Conservation (phyloP, 2,888 invertebrate genomes). For the Xestia c-nigrum region DNA sequence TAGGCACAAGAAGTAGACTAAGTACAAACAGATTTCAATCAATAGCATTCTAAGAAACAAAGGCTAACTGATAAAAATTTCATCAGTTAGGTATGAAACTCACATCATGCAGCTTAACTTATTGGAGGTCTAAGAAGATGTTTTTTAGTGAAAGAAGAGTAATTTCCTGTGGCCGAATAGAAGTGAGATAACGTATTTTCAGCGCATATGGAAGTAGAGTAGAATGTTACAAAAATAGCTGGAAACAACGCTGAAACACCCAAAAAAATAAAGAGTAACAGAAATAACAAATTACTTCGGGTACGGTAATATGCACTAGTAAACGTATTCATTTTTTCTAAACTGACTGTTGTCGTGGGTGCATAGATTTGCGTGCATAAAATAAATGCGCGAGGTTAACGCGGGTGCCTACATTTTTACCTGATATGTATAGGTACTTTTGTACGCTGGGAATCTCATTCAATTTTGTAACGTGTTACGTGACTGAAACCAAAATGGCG, state of each 20-base stretch:
- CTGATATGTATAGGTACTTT: background rate
- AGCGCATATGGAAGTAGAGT: slow-evolving; percentile 69
- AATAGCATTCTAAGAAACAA: background rate
- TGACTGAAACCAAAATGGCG: background rate
- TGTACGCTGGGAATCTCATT: background rate
- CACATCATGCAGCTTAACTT: slow-evolving; percentile 2
- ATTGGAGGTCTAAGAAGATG: slow-evolving; percentile 57
- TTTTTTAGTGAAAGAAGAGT: slow-evolving; percentile 50
- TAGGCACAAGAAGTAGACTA: background rate
- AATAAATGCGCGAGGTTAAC: background rate
- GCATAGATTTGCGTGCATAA: slow-evolving; percentile 59
- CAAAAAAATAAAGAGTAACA: slow-evolving; percentile 75
- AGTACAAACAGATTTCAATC: background rate
- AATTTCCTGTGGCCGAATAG: slow-evolving; percentile 63
- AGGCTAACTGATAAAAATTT: background rate
- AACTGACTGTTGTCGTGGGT: slow-evolving; percentile 41
- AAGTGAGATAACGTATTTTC: slow-evolving; percentile 80
- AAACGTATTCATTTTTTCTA: slow-evolving; percentile 43
- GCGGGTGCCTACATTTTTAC: too few species aligned
- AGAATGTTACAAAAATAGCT: slow-evolving; percentile 79
- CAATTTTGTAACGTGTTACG: background rate
- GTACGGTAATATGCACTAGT: slow-evolving; percentile 44
- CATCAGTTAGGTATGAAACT: slow-evolving; percentile 10
- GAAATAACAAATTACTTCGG: slow-evolving; percentile 68
- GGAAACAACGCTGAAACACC: slow-evolving; percentile 77